These are phyloP conservation scores for Drosophila subsilvestris DNA, from an alignment of 2,888 invertebrate species.

Conservation along the genomic window DNA sequence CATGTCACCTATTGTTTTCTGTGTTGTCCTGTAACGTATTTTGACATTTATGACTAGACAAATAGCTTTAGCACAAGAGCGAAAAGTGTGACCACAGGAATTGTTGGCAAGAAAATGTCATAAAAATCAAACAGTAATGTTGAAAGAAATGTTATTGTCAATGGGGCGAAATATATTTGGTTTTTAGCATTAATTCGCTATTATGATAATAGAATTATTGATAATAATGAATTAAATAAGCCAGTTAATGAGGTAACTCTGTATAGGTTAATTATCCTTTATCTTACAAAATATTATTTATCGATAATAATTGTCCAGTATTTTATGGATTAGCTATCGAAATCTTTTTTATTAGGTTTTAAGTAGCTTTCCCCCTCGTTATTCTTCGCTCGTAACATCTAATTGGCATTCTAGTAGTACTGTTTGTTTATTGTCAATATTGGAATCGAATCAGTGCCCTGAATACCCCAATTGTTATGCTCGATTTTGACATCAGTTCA, in stretches of 20 bases:
- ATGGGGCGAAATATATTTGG: neutral
- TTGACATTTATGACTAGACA: constrained; percentile 13
- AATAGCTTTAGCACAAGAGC: neutral
- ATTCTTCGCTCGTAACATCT: too few species aligned
- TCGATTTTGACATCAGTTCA: constrained; percentile 23
- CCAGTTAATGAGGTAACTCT: too few species aligned
- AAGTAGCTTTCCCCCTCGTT: too few species aligned
- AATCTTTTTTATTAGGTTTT: too few species aligned
- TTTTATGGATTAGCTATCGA: too few species aligned
- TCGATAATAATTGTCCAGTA: too few species aligned
- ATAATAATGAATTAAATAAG: too few species aligned
- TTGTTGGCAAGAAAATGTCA: neutral
- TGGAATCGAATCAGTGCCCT: neutral
- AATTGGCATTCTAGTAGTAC: too few species aligned
- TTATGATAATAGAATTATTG: neutral
- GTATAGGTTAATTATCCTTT: neutral
- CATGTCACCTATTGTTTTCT: constrained; percentile 31
- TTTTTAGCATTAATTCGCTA: neutral
- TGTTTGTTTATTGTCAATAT: neutral
- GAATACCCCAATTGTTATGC: neutral
- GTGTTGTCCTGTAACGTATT: constrained; percentile 36
- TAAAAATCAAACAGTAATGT: neutral
- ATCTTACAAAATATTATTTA: too few species aligned
- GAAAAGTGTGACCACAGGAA: neutral
- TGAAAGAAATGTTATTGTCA: neutral